Percentiles rank a stretch among this genome's conserved stretches.
phyloP scores from a whole-genome alignment of 2,888 invertebrate species.

The Cerastis rubricosa region DNA sequence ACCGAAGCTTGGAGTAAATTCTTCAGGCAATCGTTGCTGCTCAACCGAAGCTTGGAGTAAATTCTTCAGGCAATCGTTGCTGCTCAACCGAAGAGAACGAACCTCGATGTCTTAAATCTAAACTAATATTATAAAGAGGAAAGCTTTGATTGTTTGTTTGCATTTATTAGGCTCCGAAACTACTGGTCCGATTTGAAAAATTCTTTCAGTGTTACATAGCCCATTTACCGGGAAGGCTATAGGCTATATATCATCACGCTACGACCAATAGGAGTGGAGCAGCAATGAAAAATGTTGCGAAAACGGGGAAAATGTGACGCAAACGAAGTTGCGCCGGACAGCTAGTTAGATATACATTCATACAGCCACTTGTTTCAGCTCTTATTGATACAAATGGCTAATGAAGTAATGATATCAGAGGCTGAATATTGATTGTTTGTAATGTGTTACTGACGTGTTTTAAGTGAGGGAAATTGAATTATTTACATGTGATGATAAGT shows the following conservation, averaged over 20 bases:
- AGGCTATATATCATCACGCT: no score
- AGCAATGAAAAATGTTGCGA: no score
- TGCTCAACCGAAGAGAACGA: not conserved
- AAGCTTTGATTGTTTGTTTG: no score
- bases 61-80: not conserved
- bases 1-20: not conserved
- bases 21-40: not conserved
- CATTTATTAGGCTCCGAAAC: no score
- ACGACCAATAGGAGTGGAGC: no score
- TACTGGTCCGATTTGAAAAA: no score
- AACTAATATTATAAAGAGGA: no score
- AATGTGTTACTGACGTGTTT: slow-evolving; percentile 21
- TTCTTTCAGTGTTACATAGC: no score
- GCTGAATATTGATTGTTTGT: slow-evolving; percentile 12
- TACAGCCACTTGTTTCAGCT: slow-evolving; percentile 5
- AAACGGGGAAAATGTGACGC: no score
- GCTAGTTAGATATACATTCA: slow-evolving; percentile 4
- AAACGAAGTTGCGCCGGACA: no score
- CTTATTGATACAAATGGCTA: slow-evolving; percentile 49
- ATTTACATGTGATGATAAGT: slow-evolving; percentile 35
- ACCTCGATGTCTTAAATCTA: not conserved
- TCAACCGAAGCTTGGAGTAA: not conserved
- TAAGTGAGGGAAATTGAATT: slow-evolving; percentile 33
- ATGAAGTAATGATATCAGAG: slow-evolving; percentile 10
- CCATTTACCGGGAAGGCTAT: no score